Evolutionary conservation across 2,888 invertebrate genomes (phyloP).

Genomic region (Gymnosoma rotundatum): DNA sequence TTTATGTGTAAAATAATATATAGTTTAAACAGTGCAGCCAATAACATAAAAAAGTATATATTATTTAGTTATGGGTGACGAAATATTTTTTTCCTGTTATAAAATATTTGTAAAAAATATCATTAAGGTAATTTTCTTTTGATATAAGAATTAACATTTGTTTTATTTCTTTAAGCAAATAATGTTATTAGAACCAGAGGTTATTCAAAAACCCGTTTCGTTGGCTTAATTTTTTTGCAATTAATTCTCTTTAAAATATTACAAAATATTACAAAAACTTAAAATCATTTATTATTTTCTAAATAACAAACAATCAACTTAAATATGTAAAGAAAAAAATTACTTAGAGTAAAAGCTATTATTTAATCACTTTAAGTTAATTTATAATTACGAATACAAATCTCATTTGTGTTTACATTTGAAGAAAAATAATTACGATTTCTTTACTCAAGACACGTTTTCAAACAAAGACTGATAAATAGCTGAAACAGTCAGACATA

Average conservation of each 20-base stretch:
- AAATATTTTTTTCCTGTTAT: too few relatives aligned
- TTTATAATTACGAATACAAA: constrained; percentile 68
- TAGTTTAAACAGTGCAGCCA: too few relatives aligned
- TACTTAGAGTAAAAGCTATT: constrained; percentile 43
- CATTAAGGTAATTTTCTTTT: too few relatives aligned
- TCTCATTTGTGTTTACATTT: constrained; percentile 53
- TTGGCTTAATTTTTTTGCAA: too few relatives aligned
- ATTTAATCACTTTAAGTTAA: constrained; percentile 64
- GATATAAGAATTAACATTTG: too few relatives aligned
- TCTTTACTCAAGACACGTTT: constrained; percentile 33
- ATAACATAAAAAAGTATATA: too few relatives aligned
- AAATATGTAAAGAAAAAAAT: neutral
- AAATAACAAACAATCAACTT: constrained; percentile 8
- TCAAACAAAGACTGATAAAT: constrained; percentile 58
- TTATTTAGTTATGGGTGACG: too few relatives aligned
- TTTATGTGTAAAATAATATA: too few relatives aligned
- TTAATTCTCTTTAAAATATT: neutral
- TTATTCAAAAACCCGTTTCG: too few relatives aligned
- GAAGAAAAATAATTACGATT: constrained; percentile 64
- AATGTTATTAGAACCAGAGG: too few relatives aligned
- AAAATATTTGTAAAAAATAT: too few relatives aligned
- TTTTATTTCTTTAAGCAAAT: too few relatives aligned
- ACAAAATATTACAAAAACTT: neutral
- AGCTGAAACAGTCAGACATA: constrained; percentile 28
- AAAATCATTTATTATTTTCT: constrained; percentile 45